Evolutionary conservation across 2,888 invertebrate species (phyloP).

Genomic region (Limnephilus rhombicus): DNA sequence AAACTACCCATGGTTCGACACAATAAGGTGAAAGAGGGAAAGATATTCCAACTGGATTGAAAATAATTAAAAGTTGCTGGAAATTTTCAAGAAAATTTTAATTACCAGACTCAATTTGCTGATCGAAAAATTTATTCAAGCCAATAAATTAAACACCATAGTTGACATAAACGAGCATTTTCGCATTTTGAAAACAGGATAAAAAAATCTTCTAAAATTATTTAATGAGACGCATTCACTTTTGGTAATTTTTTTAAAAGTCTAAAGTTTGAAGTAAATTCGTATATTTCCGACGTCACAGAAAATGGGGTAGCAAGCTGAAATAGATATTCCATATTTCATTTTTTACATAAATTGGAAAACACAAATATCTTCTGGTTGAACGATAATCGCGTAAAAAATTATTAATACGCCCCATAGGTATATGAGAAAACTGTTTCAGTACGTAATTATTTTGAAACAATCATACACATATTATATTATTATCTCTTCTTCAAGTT

Average conservation of each 20-base stretch:
- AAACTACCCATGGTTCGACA: too few species aligned
- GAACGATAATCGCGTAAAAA: not conserved
- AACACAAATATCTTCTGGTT: not conserved
- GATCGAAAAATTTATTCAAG: too few species aligned
- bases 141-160: too few species aligned
- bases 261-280: not conserved
- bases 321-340: not conserved
- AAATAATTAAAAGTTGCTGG: not conserved
- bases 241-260: not conserved
- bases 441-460: not conserved
- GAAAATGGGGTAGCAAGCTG: not conserved
- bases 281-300: too few species aligned
- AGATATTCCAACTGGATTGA: not conserved
- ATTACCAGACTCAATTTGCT: too few species aligned
- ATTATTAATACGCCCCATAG: too few species aligned
- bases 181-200: not conserved
- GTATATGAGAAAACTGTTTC: not conserved
- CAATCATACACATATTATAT: not conserved
- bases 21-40: not conserved
- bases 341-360: not conserved
- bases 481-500: too few species aligned
- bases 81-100: not conserved
- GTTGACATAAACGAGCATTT: not conserved
- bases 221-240: not conserved
- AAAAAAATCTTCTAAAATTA: not conserved